A percentile compares a stretch with the other conserved stretches of the same genome.
phyloP scores from a whole-genome alignment of 2,113 vertebrate species.

The Petrocephalus microphthalmus region DNA sequence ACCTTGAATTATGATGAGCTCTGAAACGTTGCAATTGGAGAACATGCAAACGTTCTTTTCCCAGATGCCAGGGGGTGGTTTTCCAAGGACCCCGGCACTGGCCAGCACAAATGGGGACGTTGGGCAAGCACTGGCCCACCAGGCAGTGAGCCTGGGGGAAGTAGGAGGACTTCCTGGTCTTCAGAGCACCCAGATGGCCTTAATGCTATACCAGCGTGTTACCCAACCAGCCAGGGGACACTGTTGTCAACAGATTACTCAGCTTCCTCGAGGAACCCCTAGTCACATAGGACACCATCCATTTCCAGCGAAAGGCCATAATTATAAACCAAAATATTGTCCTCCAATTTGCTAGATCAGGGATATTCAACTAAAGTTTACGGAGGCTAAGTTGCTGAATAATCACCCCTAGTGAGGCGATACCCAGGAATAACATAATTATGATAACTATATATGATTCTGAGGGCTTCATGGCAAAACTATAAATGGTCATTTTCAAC shows the following conservation, averaged over 20 bases:
- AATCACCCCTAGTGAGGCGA: neutral
- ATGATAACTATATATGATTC: neutral
- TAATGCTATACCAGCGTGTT: neutral
- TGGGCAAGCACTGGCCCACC: neutral
- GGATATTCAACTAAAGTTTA: neutral
- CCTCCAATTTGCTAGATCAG: slow-evolving; percentile 21
- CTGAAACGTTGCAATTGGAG: neutral
- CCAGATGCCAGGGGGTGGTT: neutral
- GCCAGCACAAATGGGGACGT: neutral
- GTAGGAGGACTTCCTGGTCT: neutral
- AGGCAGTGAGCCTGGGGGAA: neutral
- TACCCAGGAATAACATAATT: neutral
- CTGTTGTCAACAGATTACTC: neutral
- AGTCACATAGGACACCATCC: neutral
- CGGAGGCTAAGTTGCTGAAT: neutral
- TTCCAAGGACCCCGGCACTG: neutral
- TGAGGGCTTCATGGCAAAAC: neutral
- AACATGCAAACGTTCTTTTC: neutral
- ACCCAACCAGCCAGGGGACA: neutral
- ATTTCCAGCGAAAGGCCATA: neutral
- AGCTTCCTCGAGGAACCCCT: neutral
- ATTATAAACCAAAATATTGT: slow-evolving; percentile 34
- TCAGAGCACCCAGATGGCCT: neutral
- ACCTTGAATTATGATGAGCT: neutral
- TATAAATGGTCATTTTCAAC: neutral